Evolutionary conservation across 2,113 vertebrate species (phyloP).

Genomic region (Phrynosoma platyrhinos): DNA sequence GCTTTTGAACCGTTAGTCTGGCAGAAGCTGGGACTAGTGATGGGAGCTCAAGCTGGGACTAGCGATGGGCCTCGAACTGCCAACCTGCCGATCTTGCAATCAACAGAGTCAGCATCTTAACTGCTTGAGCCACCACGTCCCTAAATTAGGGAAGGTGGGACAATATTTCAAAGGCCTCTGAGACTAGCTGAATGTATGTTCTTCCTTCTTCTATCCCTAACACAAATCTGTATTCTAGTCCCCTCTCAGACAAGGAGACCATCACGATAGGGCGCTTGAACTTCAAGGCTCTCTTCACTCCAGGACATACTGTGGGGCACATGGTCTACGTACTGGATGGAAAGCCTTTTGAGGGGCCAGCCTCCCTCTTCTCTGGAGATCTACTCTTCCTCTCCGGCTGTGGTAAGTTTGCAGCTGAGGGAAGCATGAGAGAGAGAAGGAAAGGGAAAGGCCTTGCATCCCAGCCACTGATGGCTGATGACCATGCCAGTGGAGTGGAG

Average conservation of each 20-base stretch:
- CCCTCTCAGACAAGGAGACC: conserved; percentile 87
- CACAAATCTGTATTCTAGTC: conserved; percentile 73
- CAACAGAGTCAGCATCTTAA: no score
- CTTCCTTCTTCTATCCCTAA: background rate
- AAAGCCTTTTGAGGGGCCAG: conserved; percentile 77
- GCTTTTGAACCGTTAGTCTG: no score
- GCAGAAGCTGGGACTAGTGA: no score
- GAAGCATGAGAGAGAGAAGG: background rate
- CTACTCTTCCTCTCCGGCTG: conserved; percentile 97
- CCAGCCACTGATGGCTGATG: no score
- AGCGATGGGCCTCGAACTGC: no score
- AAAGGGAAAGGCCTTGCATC: background rate
- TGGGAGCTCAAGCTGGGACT: no score
- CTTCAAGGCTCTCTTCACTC: conserved; percentile 90
- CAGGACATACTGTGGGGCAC: conserved; percentile 95
- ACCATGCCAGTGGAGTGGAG: no score
- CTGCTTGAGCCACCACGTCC: no score
- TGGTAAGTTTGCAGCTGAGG: conserved; percentile 78
- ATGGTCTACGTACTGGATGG: conserved; percentile 94
- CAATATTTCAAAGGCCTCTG: no score
- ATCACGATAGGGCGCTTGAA: conserved; percentile 85
- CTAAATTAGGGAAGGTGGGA: no score
- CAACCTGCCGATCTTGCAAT: no score
- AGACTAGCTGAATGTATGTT: background rate
- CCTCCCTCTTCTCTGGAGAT: conserved; percentile 95